Percentiles rank a stretch among this genome's conserved stretches.
These are phyloP conservation scores for Onthophagus taurus DNA, from an alignment of 1,140 invertebrate species.

Conservation along the genomic window DNA sequence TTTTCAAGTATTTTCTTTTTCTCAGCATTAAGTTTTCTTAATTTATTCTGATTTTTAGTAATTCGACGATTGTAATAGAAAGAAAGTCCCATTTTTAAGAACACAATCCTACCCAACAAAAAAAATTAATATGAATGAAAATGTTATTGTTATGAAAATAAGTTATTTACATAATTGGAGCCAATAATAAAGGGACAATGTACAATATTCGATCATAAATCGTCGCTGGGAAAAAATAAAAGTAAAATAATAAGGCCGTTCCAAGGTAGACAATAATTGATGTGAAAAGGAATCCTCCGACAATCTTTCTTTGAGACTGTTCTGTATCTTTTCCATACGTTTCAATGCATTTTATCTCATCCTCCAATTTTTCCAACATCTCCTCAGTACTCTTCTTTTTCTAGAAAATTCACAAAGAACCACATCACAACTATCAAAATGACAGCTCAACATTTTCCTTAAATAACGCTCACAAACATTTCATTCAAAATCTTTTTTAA, in stretches of 20 bases:
- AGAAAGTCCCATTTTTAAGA: constrained; percentile 65
- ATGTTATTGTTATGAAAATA: constrained; percentile 7
- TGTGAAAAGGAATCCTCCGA: constrained; percentile 68
- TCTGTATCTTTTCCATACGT: constrained; percentile 69
- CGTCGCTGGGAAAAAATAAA: constrained; percentile 62
- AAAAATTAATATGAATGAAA: constrained; percentile 24
- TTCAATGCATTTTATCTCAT: constrained; percentile 73
- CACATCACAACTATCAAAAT: constrained; percentile 11
- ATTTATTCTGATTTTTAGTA: constrained; percentile 61
- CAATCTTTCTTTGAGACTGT: constrained; percentile 65
- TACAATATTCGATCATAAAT: constrained; percentile 60
- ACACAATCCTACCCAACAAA: constrained; percentile 70
- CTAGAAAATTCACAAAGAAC: constrained; percentile 48
- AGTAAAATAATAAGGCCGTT: constrained; percentile 64
- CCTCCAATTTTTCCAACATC: constrained; percentile 65
- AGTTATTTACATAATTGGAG: constrained; percentile 66
- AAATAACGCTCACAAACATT: no score
- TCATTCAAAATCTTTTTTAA: constrained; percentile 3
- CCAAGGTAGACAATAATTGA: constrained; percentile 73
- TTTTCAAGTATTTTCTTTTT: constrained; percentile 88
- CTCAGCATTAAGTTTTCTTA: constrained; percentile 62
- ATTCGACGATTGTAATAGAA: constrained; percentile 85
- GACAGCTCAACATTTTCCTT: no score
- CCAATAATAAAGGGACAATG: constrained; percentile 60
- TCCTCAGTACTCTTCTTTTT: constrained; percentile 71